These are phyloP conservation scores for Sebastes taczanowskii DNA, from an alignment of 2,797 vertebrate genomes.

Conservation along the genomic window DNA sequence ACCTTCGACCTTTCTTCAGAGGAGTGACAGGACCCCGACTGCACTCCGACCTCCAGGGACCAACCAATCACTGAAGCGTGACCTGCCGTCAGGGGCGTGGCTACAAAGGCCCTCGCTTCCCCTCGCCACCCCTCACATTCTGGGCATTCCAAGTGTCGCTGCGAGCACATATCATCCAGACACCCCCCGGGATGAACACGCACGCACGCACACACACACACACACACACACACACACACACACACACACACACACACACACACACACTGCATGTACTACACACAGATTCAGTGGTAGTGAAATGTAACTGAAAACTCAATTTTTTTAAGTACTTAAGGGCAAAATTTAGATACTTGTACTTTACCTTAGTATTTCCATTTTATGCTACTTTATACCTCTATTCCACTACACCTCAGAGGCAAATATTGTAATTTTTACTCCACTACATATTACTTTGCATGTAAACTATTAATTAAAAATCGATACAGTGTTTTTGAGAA, in stretches of 20 bases:
- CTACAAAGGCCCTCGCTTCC: conserved; percentile 19
- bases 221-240: background rate
- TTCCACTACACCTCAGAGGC: too few relatives aligned
- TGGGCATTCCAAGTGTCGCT: conserved; percentile 71
- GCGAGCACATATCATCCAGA: conserved; percentile 56
- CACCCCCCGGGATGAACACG: conserved; percentile 28
- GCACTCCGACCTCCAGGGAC: conserved; percentile 76
- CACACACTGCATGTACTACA: background rate
- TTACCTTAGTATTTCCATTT: too few relatives aligned
- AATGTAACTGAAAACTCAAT: background rate
- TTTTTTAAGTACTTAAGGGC: background rate
- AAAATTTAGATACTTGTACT: background rate
- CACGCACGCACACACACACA: background rate
- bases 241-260: background rate
- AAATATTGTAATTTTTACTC: too few relatives aligned
- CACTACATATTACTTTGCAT: too few relatives aligned
- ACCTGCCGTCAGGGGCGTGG: conserved; percentile 68
- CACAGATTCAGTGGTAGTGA: background rate
- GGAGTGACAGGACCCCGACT: conserved; percentile 78
- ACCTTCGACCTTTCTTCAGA: conserved; percentile 78
- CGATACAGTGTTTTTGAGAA: too few relatives aligned
- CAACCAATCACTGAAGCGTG: conserved; percentile 75
- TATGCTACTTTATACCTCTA: too few relatives aligned
- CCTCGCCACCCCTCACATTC: conserved; percentile 61
- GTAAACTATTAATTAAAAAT: too few relatives aligned